Base-by-base conservation (phyloP, 2,113 vertebrate species). In the Archocentrus centrarchus region DNA sequence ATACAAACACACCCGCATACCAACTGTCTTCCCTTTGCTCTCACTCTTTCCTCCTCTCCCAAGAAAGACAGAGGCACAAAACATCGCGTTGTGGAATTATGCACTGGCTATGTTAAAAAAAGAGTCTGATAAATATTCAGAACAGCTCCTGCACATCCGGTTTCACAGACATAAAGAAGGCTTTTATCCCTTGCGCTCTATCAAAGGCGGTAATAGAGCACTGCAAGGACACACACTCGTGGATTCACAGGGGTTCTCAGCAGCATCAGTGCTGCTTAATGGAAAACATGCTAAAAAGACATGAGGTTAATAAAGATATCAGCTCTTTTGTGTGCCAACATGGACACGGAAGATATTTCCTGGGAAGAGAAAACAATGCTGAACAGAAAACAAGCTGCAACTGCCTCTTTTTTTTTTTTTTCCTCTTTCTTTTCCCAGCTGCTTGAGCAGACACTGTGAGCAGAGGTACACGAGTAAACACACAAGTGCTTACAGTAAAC, bases 51-150 rank as follows among this genome's bases (percentile, higher is more conserved):
- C 64, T 75, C 76, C 57, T 30, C 37, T 57, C 77, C 15, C 50
- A 75, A 60, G 53, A 88, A 32, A 83, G 39, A 79, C 53, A 30
- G 24, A 78, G 62, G 37, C 68, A 86, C 86, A 91, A 85, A 86
- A 88, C 85, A 79, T 53, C 76, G 39, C 30, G 10, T 84, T 83
- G 77, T 88, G 41, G 86, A 91, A 91, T 90, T 89, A 92, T 91
- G 82, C 85, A 44, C 39, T 24, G 84, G 68, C 82, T 88, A 88
- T 85, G 91, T 75, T 78, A 82, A 81, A 81, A 85, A 86, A 87
- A 82, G 44, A 85, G 85, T 82, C 94, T 93, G 89, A 95, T 95
- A 93, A 93, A 93, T 95, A 95, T 95, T 93, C 95, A 92, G 89
- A 93, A 92, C 86, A 85, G 90, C 88, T 93, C 93, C 91, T 82